These are phyloP conservation scores for Menidia beryllina DNA, from an alignment of 2,113 vertebrate genomes.

Conservation along the genomic window DNA sequence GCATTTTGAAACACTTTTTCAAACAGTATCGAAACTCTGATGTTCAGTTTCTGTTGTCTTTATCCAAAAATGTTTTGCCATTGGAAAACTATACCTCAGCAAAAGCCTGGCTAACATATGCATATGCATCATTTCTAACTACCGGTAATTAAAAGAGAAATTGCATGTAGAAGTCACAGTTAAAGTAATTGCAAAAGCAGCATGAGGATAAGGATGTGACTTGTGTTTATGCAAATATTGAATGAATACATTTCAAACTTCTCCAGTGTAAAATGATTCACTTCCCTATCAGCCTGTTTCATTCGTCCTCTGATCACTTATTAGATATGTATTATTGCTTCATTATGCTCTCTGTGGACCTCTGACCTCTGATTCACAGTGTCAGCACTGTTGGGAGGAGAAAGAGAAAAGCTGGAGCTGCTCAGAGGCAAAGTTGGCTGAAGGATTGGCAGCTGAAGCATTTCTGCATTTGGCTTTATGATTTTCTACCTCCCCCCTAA, in stretches of 20 bases:
- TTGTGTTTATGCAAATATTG: no score
- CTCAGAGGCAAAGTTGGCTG: background rate
- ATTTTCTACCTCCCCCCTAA: no score
- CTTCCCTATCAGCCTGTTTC: background rate
- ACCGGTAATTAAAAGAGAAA: no score
- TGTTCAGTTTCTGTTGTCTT: background rate
- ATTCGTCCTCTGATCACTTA: background rate
- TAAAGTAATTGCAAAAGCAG: no score
- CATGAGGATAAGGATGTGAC: background rate
- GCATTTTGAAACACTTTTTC: no score
- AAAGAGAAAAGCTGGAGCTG: constrained; percentile 3
- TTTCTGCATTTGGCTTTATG: no score
- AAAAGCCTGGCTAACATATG: background rate
- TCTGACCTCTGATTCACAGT: constrained; percentile 33
- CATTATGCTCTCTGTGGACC: constrained; percentile 44
- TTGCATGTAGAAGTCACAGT: no score
- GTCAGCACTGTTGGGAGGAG: constrained; percentile 39
- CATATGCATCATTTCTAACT: no score
- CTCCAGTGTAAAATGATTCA: background rate
- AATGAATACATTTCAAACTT: background rate
- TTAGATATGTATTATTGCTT: constrained; percentile 2
- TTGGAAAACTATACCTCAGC: background rate
- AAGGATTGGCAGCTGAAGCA: background rate
- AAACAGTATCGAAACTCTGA: no score
- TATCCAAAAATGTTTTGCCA: background rate